Base-by-base conservation (phyloP, 2,888 invertebrate species). In the Kuschelorhynchus macadamiae region DNA sequence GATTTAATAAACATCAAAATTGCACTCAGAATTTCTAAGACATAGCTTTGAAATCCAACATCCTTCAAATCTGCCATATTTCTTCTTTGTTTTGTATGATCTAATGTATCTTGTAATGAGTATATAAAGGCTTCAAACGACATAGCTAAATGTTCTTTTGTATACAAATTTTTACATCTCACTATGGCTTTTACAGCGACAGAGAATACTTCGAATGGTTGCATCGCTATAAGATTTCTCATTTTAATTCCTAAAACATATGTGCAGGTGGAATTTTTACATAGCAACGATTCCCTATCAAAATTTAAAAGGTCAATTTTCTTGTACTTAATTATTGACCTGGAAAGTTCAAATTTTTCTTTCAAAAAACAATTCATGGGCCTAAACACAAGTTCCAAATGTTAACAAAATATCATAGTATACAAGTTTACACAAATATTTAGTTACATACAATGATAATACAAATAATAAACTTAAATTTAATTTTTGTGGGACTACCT, bases 71-170 rank as follows among this genome's bases (percentile, higher is more conserved):
- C 41, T 39, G 47, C 18, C 11, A 47, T 16, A 33, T 44, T 30
- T 14, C 16, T 18, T n/a, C 16, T 30, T 7, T 17, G 12, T 33
- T 62, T 56, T 1, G 62, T 11, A 62, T 44, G 61, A n/a, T 61
- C 56, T 16, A 50, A 5, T 5, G 39, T 52, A 41, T 63, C 68
- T 32, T 68, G 63, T 18, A 68, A 53, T 4, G 47, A 46, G 20
- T 57, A 68, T 9, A 68, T 50, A 9, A 68, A 32, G 4, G 18
- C 21, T 12, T 68, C 63, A 12, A 68, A 57, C 30, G 63, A 41
- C 5, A 9, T 50, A 5, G 53, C 47, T 16, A 53, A 30, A 32
- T 57, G 49, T 21, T 53, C 52, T 33, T 57, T 52, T n/a, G 68
- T 59, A 42, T 68, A 68, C 8, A 68, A 30, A 14, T 68, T 12